Evolutionary conservation across 2,888 invertebrate species (phyloP).

Genomic region (Unio delphinus): DNA sequence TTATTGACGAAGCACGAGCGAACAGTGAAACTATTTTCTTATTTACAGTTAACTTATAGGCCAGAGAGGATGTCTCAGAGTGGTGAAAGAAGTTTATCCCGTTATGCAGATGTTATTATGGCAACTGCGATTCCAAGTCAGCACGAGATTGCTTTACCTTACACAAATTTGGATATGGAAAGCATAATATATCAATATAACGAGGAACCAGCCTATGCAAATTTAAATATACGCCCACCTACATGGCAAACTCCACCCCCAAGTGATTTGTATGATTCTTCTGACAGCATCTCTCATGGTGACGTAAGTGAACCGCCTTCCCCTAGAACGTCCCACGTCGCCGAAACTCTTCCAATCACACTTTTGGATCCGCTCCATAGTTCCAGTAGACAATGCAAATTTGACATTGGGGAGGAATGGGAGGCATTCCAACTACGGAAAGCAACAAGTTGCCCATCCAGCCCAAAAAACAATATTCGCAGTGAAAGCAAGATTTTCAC

Average conservation of each 20-base stretch:
- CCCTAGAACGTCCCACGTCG: not conserved
- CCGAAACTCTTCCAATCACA: slow-evolving; percentile 7
- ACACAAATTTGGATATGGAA: slow-evolving; percentile 9
- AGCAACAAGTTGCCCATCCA: slow-evolving; percentile 38
- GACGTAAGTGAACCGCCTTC: not conserved
- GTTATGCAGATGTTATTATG: slow-evolving; percentile 4
- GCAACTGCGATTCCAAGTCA: slow-evolving; percentile 12
- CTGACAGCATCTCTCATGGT: too few relatives aligned
- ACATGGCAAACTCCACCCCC: too few relatives aligned
- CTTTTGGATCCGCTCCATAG: slow-evolving; percentile 2
- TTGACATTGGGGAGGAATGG: slow-evolving; percentile 51
- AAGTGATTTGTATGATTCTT: too few relatives aligned
- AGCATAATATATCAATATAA: not conserved
- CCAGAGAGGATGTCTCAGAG: too few relatives aligned
- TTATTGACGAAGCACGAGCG: too few relatives aligned
- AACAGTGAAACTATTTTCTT: too few relatives aligned
- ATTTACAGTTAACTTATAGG: too few relatives aligned
- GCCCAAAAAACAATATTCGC: slow-evolving; percentile 19
- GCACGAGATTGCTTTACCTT: slow-evolving; percentile 18
- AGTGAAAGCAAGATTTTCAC: slow-evolving; percentile 9
- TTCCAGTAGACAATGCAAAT: slow-evolving; percentile 25
- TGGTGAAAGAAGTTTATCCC: too few relatives aligned
- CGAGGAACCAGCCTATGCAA: not conserved
- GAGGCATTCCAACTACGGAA: slow-evolving; percentile 34
- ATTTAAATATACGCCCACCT: too few relatives aligned